Evolutionary conservation across 1,140 invertebrate species (phyloP).

Genomic region (Rhysida immarginata): DNA sequence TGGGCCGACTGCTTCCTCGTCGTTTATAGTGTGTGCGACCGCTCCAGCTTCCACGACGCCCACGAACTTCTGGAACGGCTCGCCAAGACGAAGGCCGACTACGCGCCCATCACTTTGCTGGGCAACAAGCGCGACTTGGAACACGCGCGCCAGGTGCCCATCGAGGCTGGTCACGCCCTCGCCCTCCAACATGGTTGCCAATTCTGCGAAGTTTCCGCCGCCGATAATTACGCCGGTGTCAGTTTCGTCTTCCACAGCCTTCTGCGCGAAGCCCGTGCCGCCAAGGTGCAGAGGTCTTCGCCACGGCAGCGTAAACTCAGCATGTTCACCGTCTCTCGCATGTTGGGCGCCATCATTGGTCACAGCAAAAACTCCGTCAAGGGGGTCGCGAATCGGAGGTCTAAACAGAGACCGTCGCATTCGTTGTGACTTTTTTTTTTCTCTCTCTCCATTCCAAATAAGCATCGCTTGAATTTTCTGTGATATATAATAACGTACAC

Average conservation of each 20-base stretch:
- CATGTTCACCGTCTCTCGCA: slow-evolving; percentile 61
- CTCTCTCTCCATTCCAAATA: too few relatives aligned
- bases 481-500: too few relatives aligned
- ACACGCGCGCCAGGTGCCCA: slow-evolving; percentile 57
- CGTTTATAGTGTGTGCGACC: slow-evolving; percentile 65
- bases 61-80: slow-evolving; percentile 53
- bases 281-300: slow-evolving; percentile 50
- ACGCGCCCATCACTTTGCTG: slow-evolving; percentile 45
- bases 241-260: slow-evolving; percentile 62
- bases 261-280: slow-evolving; percentile 45
- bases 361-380: slow-evolving; percentile 40
- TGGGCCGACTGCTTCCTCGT: slow-evolving; percentile 73
- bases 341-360: slow-evolving; percentile 61
- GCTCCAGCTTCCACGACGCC: slow-evolving; percentile 54
- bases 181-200: slow-evolving; percentile 61
- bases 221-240: slow-evolving; percentile 59
- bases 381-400: slow-evolving; percentile 17
- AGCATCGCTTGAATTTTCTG: too few relatives aligned
- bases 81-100: slow-evolving; percentile 30
- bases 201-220: slow-evolving; percentile 72
- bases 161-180: slow-evolving; percentile 62
- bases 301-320: slow-evolving; percentile 54
- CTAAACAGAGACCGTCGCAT: slow-evolving; percentile 56
- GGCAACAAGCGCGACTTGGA: slow-evolving; percentile 71
- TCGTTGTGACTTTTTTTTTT: slow-evolving; percentile 5